Evolutionary conservation across 2,888 invertebrate species (phyloP), one percentile per base, ranked within the genome.

Genomic region (Embidobia sp.): DNA sequence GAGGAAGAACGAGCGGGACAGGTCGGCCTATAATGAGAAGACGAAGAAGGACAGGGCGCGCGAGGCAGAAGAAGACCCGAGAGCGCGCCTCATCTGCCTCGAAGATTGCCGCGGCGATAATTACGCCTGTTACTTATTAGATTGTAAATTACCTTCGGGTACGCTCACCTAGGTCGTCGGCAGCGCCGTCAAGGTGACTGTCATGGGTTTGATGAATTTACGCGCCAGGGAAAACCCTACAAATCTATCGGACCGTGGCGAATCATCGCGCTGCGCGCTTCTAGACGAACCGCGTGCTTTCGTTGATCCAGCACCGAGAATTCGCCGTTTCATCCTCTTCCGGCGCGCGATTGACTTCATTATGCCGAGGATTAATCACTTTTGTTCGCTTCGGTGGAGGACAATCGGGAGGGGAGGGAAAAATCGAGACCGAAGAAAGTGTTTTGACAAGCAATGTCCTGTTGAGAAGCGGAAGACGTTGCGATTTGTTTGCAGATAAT

Each of bases 81-180:
- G 35, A 53, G 35, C 31, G 33, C 11, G 49, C 46, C 59, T 63
- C 64, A 63, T 67, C 72, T 40, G 57, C 72, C 55, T 57, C 46
- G 11, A 51, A 49, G 73, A 70, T 77, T 64, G 69, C 73, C 46
- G 35, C 42, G 48, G 69, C 66, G 74, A 74, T 70, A 74, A 75
- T 78, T 78, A 74, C 66, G 70, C 64, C 64, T 69, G 66, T 74
- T 74, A 69, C 77, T 73, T 77, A 69, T 77, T 78, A 74, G 69
- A 77, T 70, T 69, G 59, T 69, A 74, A 78, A 74, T 78, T 74
- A 74, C 66, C 59, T 53, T 46, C 35, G 37, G 51, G 44, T 69
- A 51, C 51, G 66, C 57, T 70, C 53, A 35, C 64, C 55, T 61
- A 48, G 55, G 55, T 63, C 73, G 64, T 51, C 51, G 59, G 33